These are phyloP conservation scores for Thunnus albacares DNA, from an alignment of 2,797 vertebrate species.

Conservation along the genomic window DNA sequence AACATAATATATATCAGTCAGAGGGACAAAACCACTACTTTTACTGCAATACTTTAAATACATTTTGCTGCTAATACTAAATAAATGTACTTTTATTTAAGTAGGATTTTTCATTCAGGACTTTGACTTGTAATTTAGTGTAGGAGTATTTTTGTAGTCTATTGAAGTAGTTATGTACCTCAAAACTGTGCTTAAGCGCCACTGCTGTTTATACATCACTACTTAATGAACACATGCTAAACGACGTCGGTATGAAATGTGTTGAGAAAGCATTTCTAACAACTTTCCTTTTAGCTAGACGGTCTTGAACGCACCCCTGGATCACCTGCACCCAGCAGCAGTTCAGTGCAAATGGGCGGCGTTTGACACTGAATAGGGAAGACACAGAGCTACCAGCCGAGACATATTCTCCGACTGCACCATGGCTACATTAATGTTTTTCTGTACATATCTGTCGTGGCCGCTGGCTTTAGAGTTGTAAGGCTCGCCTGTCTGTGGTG, in stretches of 20 bases:
- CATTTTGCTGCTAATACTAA: too few relatives aligned
- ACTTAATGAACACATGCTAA: background rate
- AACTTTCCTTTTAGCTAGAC: background rate
- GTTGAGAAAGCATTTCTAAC: background rate
- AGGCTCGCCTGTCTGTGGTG: conserved; percentile 45
- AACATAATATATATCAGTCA: too few relatives aligned
- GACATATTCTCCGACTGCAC: background rate
- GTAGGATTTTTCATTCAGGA: too few relatives aligned
- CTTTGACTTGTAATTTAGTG: too few relatives aligned
- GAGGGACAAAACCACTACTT: too few relatives aligned
- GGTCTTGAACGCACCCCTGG: conserved; percentile 65
- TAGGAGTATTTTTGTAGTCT: too few relatives aligned
- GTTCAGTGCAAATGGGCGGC: conserved; percentile 68
- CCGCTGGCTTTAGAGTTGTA: conserved; percentile 30
- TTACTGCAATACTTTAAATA: too few relatives aligned
- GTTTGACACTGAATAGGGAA: conserved; percentile 49
- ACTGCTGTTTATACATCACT: background rate
- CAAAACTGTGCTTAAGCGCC: background rate
- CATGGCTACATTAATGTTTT: conserved; percentile 43
- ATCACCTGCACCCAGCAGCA: conserved; percentile 66
- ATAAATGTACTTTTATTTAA: too few relatives aligned
- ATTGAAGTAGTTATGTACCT: background rate
- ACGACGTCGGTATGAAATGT: background rate
- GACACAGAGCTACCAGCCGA: conserved; percentile 14
- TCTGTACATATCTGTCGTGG: conserved; percentile 3